These are phyloP conservation scores for Heliconius hewitsoni DNA, from an alignment of 1,140 invertebrate genomes.

Conservation along the genomic window DNA sequence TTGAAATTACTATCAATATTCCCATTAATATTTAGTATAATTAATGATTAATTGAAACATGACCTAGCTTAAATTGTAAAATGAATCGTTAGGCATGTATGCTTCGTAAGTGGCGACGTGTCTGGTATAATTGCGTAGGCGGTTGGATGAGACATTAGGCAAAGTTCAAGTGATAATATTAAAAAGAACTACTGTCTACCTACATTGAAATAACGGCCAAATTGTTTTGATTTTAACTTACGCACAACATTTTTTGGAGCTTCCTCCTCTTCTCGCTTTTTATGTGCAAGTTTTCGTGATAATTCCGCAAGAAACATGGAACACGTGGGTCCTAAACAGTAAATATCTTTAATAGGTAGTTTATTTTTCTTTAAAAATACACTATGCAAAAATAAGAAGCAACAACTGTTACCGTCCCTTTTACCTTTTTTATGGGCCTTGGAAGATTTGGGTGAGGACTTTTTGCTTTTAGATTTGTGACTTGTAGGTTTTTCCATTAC, in stretches of 20 bases:
- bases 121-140: not conserved
- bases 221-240: constrained; percentile 46
- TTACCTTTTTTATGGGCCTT: constrained; percentile 56
- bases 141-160: not conserved
- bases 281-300: constrained; percentile 58
- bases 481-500: constrained; percentile 61
- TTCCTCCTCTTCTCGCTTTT: constrained; percentile 60
- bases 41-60: constrained; percentile 3
- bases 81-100: not conserved
- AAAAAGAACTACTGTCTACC: too few species aligned
- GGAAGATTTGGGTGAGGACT: constrained; percentile 55
- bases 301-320: constrained; percentile 71
- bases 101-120: constrained; percentile 1
- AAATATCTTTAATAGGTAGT: not conserved
- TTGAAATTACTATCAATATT: not conserved
- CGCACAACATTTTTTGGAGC: constrained; percentile 58
- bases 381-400: too few species aligned
- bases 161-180: not conserved
- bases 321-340: constrained; percentile 59
- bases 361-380: constrained; percentile 10
- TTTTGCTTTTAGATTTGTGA: constrained; percentile 63
- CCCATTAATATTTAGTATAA: not conserved
- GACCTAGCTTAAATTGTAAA: not conserved
- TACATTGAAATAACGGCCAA: not conserved
- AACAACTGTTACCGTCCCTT: constrained; percentile 55